Percentiles rank a stretch among this genome's conserved stretches.
Evolutionary conservation across 2,888 invertebrate species (phyloP).

Genomic region (Linnaemya tessellans): DNA sequence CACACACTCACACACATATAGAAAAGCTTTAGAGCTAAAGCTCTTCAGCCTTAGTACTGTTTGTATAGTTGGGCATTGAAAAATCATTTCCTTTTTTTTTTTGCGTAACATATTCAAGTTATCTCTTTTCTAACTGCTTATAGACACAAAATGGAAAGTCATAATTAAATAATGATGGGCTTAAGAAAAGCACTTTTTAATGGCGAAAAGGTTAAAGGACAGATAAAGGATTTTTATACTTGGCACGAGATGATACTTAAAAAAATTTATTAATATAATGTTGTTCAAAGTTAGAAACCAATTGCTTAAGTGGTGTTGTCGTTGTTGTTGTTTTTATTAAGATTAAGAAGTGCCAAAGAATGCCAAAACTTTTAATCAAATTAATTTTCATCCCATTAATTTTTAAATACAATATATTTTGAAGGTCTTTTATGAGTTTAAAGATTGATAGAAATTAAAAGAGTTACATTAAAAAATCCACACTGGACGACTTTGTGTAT

Average conservation of each 20-base stretch:
- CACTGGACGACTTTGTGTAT: too few species aligned
- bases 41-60: background rate
- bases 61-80: too few species aligned
- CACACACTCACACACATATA: background rate
- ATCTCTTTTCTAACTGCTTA: slow-evolving; percentile 6
- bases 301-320: background rate
- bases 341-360: too few species aligned
- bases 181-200: slow-evolving; percentile 85
- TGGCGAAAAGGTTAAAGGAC: slow-evolving; percentile 4
- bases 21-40: background rate
- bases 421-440: too few species aligned
- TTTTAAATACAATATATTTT: too few species aligned
- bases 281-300: background rate
- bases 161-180: slow-evolving; percentile 80
- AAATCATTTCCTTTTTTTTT: too few species aligned
- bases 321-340: too few species aligned
- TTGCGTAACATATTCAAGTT: background rate
- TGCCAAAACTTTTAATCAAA: too few species aligned
- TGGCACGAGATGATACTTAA: background rate
- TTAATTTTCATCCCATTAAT: too few species aligned
- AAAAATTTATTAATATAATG: background rate
- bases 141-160: slow-evolving; percentile 32
- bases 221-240: background rate
- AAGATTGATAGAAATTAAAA: too few species aligned
- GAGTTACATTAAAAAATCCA: too few species aligned